Conservation (phyloP, 2,113 vertebrate species). For the Gopherus evgoodei region DNA sequence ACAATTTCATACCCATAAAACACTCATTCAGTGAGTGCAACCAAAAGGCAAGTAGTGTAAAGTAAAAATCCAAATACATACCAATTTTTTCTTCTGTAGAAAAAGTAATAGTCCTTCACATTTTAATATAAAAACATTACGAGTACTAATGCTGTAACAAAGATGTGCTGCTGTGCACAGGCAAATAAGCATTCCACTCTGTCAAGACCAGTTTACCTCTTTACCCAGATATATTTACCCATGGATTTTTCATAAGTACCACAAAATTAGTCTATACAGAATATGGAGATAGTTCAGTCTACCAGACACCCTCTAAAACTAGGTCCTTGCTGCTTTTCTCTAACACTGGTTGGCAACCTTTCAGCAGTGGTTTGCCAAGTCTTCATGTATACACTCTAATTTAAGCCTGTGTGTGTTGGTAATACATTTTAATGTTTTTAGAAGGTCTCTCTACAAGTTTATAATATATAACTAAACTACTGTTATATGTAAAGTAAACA, state of each 20-base stretch:
- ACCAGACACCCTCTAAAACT: conserved; percentile 12
- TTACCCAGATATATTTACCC: background rate
- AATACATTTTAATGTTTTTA: no score
- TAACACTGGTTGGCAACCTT: background rate
- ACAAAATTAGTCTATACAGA: background rate
- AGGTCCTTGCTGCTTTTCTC: conserved; percentile 39
- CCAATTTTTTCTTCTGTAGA: conserved; percentile 21
- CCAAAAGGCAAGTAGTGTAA: background rate
- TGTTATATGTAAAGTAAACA: no score
- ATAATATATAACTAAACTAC: no score
- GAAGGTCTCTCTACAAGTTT: no score
- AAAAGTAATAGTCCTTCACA: conserved; percentile 23
- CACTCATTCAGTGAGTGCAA: background rate
- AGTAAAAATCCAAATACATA: conserved; percentile 25
- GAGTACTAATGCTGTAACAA: background rate
- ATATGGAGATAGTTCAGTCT: conserved; percentile 28
- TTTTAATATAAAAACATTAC: conserved; percentile 45
- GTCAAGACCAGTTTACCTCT: background rate
- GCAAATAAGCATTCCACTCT: background rate
- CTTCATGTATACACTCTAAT: no score
- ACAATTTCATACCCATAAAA: conserved; percentile 3
- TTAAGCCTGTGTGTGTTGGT: no score
- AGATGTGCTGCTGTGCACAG: background rate
- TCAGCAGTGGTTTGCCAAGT: no score
- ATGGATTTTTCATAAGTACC: background rate